phyloP scores from a whole-genome alignment of 2,888 invertebrate genomes.

The Caradrina clavipalpis region DNA sequence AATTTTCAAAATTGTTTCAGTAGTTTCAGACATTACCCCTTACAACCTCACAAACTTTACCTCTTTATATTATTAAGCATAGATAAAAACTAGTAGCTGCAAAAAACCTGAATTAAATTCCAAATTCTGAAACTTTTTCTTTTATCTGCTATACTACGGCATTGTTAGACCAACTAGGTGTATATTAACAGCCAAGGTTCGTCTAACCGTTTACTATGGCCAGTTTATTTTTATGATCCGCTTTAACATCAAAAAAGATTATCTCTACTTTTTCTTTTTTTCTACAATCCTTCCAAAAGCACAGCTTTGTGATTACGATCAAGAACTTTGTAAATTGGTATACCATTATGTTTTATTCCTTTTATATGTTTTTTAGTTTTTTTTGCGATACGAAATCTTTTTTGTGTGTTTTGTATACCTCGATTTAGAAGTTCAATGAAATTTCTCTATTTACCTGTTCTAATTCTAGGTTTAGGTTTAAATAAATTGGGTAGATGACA shows the following conservation, averaged over 20 bases:
- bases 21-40: no score
- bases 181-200: constrained; percentile 11
- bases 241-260: constrained; percentile 50
- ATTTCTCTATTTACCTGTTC: neutral
- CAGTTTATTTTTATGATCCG: constrained; percentile 49
- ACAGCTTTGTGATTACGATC: constrained; percentile 26
- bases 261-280: constrained; percentile 23
- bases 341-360: constrained; percentile 22
- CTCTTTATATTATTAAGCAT: no score
- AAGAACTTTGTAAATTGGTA: constrained; percentile 7
- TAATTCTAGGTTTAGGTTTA: neutral
- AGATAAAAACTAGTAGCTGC: neutral
- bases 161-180: constrained; percentile 22
- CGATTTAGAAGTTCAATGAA: neutral
- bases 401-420: neutral
- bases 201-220: constrained; percentile 24
- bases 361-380: constrained; percentile 3
- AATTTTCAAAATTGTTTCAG: no score
- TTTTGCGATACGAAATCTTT: constrained; percentile 1
- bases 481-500: no score
- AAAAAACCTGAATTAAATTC: neutral
- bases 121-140: neutral
- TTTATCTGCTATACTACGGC: constrained; percentile 3
- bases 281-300: constrained; percentile 11
- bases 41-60: no score